These are phyloP conservation scores for Dasypogon diadema DNA, from an alignment of 2,888 invertebrate species.

Conservation along the genomic window DNA sequence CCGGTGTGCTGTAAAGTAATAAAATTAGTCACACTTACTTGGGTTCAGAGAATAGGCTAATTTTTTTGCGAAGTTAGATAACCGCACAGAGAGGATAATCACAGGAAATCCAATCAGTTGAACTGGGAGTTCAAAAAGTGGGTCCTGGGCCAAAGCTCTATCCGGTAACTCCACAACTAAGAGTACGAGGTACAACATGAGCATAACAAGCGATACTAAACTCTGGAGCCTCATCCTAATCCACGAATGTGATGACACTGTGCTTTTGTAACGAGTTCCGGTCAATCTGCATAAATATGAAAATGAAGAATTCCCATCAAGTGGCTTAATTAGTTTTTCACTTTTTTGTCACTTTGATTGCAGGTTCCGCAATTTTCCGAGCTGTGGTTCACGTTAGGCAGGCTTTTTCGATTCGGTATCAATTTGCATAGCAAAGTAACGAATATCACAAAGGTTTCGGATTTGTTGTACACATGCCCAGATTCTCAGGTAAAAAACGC, in stretches of 20 bases:
- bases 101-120: constrained; percentile 87
- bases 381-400: not conserved
- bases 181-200: constrained; percentile 22
- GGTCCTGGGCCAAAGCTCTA: constrained; percentile 66
- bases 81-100: constrained; percentile 81
- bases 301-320: constrained; percentile 52
- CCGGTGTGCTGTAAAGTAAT: not conserved
- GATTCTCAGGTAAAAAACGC: not conserved
- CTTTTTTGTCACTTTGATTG: constrained; percentile 41
- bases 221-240: constrained; percentile 43
- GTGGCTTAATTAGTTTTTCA: constrained; percentile 53
- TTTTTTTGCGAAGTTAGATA: constrained; percentile 87
- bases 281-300: constrained; percentile 50
- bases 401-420: constrained; percentile 38
- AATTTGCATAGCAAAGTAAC: constrained; percentile 52
- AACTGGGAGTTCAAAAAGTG: constrained; percentile 82
- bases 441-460: not conserved
- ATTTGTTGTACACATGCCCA: not conserved
- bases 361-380: constrained; percentile 14
- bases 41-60: constrained; percentile 85
- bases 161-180: constrained; percentile 14
- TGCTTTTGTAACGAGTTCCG: constrained; percentile 13
- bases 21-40: constrained; percentile 71
- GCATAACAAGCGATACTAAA: constrained; percentile 20
- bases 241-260: not conserved